These are phyloP conservation scores for Diplosoma virens DNA, from an alignment of 23 tunicate genomes.

Conservation along the genomic window DNA sequence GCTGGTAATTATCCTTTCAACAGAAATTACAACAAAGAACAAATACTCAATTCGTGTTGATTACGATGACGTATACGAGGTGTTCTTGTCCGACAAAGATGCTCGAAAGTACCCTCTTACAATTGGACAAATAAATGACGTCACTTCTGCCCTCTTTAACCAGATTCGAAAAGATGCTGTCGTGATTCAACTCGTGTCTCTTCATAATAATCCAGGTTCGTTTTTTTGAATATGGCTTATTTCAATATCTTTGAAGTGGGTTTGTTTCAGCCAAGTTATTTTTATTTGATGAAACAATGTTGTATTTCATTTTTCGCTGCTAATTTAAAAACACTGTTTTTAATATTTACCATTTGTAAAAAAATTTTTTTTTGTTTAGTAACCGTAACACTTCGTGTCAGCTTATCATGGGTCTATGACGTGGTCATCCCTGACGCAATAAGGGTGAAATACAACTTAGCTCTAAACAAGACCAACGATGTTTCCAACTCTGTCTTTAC, in stretches of 20 bases:
- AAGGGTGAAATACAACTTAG: not conserved
- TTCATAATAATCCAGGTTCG: too few relatives aligned
- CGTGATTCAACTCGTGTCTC: not conserved
- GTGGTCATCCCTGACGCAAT: not conserved
- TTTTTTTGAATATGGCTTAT: too few relatives aligned
- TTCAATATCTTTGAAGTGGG: not conserved
- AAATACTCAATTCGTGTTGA: not conserved
- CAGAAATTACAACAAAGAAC: not conserved
- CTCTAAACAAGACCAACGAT: not conserved
- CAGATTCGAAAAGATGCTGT: not conserved
- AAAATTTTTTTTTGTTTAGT: too few relatives aligned
- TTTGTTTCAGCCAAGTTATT: not conserved
- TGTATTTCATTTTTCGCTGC: too few relatives aligned
- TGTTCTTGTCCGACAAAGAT: not conserved
- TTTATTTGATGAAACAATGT: too few relatives aligned
- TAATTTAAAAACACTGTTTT: too few relatives aligned
- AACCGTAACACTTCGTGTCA: not conserved
- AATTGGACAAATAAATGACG: not conserved
- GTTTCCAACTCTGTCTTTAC: not conserved
- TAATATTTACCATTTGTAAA: too few relatives aligned
- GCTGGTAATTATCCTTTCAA: too few relatives aligned
- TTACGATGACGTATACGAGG: not conserved
- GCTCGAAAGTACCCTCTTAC: not conserved
- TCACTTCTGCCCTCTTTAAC: not conserved
- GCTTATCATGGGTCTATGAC: not conserved